phyloP scores from a whole-genome alignment of 2,888 invertebrate species.

The Pseudoips prasinana region DNA sequence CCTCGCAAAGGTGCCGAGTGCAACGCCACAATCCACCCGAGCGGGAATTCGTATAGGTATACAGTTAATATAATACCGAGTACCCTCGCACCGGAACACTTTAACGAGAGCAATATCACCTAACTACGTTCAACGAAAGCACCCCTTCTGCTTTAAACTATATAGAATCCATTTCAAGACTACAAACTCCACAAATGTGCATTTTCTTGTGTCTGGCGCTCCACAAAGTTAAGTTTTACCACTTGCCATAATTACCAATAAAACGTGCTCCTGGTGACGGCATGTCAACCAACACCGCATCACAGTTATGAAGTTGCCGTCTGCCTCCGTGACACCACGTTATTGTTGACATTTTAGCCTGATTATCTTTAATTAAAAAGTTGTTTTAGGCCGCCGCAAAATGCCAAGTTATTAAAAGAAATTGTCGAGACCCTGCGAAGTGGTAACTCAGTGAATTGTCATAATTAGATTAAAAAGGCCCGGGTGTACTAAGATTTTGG shows the following conservation, averaged over 20 bases:
- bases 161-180: slow-evolving; percentile 72
- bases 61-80: slow-evolving; percentile 44
- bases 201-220: slow-evolving; percentile 57
- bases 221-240: slow-evolving; percentile 69
- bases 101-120: slow-evolving; percentile 72
- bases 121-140: slow-evolving; percentile 63
- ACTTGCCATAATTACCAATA: slow-evolving; percentile 73
- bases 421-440: slow-evolving; percentile 61
- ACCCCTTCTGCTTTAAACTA: slow-evolving; percentile 73
- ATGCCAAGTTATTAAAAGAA: slow-evolving; percentile 73
- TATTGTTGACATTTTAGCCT: slow-evolving; percentile 69
- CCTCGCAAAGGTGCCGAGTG: slow-evolving; percentile 40
- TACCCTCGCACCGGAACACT: slow-evolving; percentile 49
- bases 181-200: slow-evolving; percentile 69
- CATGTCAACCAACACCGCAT: slow-evolving; percentile 55
- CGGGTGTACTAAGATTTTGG: slow-evolving; percentile 48
- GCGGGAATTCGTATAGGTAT: slow-evolving; percentile 21
- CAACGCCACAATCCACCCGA: slow-evolving; percentile 22
- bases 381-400: slow-evolving; percentile 66
- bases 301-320: slow-evolving; percentile 64
- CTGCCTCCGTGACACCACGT: slow-evolving; percentile 61
- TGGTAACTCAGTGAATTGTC: slow-evolving; percentile 67
- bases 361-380: slow-evolving; percentile 78
- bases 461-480: slow-evolving; percentile 67
- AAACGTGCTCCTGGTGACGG: slow-evolving; percentile 63